A percentile compares a stretch with the other conserved stretches of the same genome.
Conservation (phyloP, 30 jellyfish, hydroid and myxozoan genomes). For the Catostylus mosaicus region DNA sequence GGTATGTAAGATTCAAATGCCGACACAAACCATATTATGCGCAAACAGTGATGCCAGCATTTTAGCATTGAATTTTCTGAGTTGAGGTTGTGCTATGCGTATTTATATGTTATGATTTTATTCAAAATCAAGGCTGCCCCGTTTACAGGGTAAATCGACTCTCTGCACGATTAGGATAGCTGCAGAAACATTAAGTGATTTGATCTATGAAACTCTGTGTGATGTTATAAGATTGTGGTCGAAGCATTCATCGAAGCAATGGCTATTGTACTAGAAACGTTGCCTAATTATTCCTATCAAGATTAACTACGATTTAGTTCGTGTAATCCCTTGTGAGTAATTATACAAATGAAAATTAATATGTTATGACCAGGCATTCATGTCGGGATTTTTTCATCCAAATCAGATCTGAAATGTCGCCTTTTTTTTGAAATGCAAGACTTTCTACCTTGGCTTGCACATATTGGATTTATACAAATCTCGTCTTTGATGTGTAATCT, state of each 20-base stretch:
- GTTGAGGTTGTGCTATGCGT: too few relatives aligned
- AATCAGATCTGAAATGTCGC: constrained; percentile 23
- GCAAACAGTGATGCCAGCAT: too few relatives aligned
- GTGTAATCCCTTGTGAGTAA: constrained; percentile 13
- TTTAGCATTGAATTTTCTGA: too few relatives aligned
- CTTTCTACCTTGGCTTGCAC: constrained; percentile 2
- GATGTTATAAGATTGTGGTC: constrained; percentile 12
- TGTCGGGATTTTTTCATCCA: constrained; percentile 53
- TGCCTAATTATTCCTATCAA: constrained; percentile 19
- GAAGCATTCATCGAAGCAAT: constrained; percentile 3
- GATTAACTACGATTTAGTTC: constrained; percentile 18
- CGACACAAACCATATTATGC: too few relatives aligned
- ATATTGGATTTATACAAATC: constrained; percentile 10
- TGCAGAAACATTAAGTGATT: background rate
- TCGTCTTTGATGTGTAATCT: constrained; percentile 4
- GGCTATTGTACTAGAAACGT: background rate
- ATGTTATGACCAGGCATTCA: constrained; percentile 33
- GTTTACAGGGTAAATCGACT: too few relatives aligned
- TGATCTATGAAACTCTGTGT: background rate
- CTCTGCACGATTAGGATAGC: background rate
- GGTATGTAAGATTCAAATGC: too few relatives aligned
- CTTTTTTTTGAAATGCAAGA: constrained; percentile 7
- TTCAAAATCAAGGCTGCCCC: too few relatives aligned
- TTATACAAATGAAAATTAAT: constrained; percentile 22
- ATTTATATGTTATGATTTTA: too few relatives aligned